Evolutionary conservation across 2,113 vertebrate species (phyloP).

Genomic region (Mustela lutreola): DNA sequence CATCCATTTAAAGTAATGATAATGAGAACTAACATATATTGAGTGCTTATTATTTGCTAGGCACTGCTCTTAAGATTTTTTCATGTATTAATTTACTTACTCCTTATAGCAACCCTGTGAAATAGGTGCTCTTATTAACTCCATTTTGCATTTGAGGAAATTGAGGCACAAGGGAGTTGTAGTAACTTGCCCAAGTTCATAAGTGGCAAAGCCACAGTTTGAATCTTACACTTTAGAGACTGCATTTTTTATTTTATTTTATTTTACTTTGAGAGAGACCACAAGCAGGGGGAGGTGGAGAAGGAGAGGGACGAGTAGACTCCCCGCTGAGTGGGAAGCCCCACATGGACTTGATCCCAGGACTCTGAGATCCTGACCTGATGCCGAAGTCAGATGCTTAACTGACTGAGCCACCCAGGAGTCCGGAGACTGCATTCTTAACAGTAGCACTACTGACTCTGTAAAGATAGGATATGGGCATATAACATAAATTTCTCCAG

Average conservation of each 20-base stretch:
- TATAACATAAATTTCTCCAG: neutral
- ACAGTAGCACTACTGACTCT: neutral
- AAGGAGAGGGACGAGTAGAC: neutral
- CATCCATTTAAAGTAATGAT: constrained; percentile 49
- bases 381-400: neutral
- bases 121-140: neutral
- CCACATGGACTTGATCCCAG: neutral
- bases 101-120: neutral
- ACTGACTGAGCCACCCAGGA: neutral
- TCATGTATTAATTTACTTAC: neutral
- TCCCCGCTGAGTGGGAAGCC: neutral
- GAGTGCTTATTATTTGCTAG: constrained; percentile 9
- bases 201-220: neutral
- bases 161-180: neutral
- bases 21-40: constrained; percentile 46
- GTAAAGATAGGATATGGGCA: neutral
- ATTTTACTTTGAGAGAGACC: neutral
- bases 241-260: neutral
- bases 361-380: neutral
- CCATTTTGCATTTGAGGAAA: constrained; percentile 47
- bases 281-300: neutral
- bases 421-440: neutral
- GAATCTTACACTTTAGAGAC: neutral
- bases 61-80: neutral
- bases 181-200: neutral